Percentiles rank a stretch among this genome's conserved stretches.
These are phyloP conservation scores for Psammodynastes pulverulentus DNA, from an alignment of 2,113 vertebrate species.

Conservation along the genomic window DNA sequence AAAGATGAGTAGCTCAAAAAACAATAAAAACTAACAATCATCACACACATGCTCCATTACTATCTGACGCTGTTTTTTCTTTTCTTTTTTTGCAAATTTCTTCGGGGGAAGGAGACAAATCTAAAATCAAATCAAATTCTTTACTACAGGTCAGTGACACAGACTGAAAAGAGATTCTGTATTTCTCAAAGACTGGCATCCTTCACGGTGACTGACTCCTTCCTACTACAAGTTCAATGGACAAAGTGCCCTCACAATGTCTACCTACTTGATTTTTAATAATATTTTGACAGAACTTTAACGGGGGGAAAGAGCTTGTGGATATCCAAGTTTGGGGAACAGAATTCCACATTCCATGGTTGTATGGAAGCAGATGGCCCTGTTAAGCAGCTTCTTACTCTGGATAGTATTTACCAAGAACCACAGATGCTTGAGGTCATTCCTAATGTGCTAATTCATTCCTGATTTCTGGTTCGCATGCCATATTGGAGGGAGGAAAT, in stretches of 20 bases:
- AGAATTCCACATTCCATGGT: conserved; percentile 30
- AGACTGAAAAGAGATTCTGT: background rate
- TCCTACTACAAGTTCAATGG: background rate
- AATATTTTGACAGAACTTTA: conserved; percentile 6
- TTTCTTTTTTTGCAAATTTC: background rate
- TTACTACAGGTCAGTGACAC: background rate
- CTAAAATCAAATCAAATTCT: background rate
- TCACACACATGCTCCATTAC: background rate
- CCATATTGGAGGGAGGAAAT: conserved; percentile 8
- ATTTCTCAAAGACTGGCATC: background rate
- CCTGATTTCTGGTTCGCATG: conserved; percentile 4
- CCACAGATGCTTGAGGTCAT: conserved; percentile 39
- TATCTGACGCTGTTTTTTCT: background rate
- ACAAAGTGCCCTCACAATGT: background rate
- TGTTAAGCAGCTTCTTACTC: conserved; percentile 17
- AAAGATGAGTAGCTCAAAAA: background rate
- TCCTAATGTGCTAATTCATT: background rate
- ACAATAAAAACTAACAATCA: background rate
- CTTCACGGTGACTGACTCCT: background rate
- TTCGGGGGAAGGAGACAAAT: background rate
- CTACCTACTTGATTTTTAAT: conserved; percentile 4
- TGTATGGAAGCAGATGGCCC: conserved; percentile 50
- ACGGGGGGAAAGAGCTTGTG: conserved; percentile 25
- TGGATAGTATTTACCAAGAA: background rate
- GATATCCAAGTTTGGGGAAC: conserved; percentile 28